Evolutionary conservation across 2,113 vertebrate species (phyloP), one percentile per base, ranked within the genome.

Genomic region (Calonectris borealis): DNA sequence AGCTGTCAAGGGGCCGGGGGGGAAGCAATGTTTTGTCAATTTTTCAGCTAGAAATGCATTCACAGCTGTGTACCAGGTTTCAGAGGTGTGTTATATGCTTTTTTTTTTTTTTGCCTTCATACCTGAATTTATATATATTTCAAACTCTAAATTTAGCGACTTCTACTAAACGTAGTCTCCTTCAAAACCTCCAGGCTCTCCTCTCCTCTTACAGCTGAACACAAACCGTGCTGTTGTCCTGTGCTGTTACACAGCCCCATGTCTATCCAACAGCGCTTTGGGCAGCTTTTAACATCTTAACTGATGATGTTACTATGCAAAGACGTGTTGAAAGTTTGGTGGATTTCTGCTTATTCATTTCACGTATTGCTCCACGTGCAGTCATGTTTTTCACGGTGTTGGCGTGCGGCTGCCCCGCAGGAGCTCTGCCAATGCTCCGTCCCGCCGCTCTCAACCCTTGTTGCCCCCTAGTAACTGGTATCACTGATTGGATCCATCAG

Each of bases 11-110:
- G 64, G 94, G 20, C 66, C 27, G 13, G n/a, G 16, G 66, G 76
- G 83, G 34, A 6, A 7, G 17, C 55, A 3, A 0, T 0, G 9
- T 0, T 31, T 40, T n/a, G 16, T 14, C 26, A 0, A 3, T 15
- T 87, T 83, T 76, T n/a, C 71, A 61, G 49, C 49, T 49, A 6
- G 49, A 69, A 86, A 38, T 5, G 9, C 68, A 1, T 7, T 58
- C 80, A 9, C 60, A 78, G 91, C 51, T 81, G 66, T 16, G 19
- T 20, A 3, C 16, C 10, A 4, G 3, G 13, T 48, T 36, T 55
- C 13, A 20, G 21, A 55, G 69, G 26, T 13, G 42, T 29, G 13
- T 32, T 18, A 4, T 9, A 3, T 3, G 5, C 2, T 11, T 60
- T 27, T 27, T 10, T 3, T 31, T 27, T 10, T 3, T 42, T 57